These are phyloP conservation scores for Gambelia wislizenii DNA, from an alignment of 2,797 vertebrate genomes.

Conservation along the genomic window DNA sequence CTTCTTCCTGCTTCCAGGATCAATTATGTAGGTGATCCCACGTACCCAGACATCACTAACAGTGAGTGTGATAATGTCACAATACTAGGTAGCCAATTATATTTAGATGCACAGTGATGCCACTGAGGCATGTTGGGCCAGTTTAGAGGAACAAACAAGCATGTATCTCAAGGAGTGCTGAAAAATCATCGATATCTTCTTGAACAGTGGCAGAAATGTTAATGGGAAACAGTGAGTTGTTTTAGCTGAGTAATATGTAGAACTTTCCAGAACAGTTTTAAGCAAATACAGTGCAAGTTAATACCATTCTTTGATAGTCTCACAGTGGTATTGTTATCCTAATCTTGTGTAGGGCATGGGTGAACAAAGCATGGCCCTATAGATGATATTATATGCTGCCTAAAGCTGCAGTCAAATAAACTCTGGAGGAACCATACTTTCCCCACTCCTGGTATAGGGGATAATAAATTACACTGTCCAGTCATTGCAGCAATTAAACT, in stretches of 20 bases:
- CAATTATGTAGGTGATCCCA: background rate
- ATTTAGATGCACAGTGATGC: background rate
- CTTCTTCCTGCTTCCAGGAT: background rate
- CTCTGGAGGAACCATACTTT: no score
- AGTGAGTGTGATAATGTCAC: background rate
- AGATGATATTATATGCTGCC: no score
- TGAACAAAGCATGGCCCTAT: no score
- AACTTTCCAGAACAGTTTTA: background rate
- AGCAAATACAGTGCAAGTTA: background rate
- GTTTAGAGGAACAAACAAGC: background rate
- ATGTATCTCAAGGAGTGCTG: background rate
- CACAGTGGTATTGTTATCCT: background rate
- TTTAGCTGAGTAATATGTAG: background rate
- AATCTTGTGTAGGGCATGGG: background rate
- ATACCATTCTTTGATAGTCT: constrained; percentile 29
- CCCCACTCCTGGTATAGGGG: background rate
- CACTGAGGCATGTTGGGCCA: background rate
- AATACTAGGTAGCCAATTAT: background rate
- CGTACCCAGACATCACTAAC: background rate
- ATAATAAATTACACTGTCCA: background rate
- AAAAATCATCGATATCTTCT: background rate
- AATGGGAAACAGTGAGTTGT: background rate
- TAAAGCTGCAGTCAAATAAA: no score
- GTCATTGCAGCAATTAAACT: constrained; percentile 29
- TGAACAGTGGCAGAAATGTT: background rate